Evolutionary conservation across 1,140 invertebrate species (phyloP), one percentile per base, ranked within the genome.

Genomic region (Dreissena polymorpha): DNA sequence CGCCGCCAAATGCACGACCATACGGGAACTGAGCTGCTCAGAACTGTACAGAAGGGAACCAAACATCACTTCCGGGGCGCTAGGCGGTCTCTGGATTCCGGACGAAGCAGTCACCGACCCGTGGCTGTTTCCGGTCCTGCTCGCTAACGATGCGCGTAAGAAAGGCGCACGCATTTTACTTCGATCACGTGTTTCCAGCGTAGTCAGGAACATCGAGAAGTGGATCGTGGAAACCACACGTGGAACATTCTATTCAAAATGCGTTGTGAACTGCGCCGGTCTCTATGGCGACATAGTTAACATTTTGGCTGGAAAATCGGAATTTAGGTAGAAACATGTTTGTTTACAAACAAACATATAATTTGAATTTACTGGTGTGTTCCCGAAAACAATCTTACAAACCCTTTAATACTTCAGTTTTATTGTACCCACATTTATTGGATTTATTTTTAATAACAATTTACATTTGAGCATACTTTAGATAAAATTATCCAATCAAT

Each of bases 231-330:
- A 74, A 10, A 86, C 88, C 14, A 86, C 65, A 10, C 29, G 60
- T 10, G 86, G 87, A n/a, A 16, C 25, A 53, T 13, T 86, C 8
- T 14, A 21, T 18, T 76, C 73, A 21, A 65, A 23, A 71, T 73
- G 82, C n/a, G 86, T 89, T 51, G 84, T 91, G 29, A 91, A 91
- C 77, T 88, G 88, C 80, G 87, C 87, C 18, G 90, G 90, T 71
- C 85, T 91, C 13, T 87, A 89, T 86, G 90, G 90, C 6, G 90
- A 91, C 83, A 74, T 80, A 10, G 86, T 91, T 0, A 87, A 91
- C n/a, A 68, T 85, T 63, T 21, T 91, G 27, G 87, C 80, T 14
- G 88, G 86, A 12, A 77, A 84, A 51, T 55, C 84, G 0, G 67
- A 85, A 12, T 91, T 91, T 51, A 84, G 73, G 90, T 91, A 86